These are phyloP conservation scores for Anser brachyrhynchus DNA, from an alignment of 2,113 vertebrate species.

Conservation along the genomic window DNA sequence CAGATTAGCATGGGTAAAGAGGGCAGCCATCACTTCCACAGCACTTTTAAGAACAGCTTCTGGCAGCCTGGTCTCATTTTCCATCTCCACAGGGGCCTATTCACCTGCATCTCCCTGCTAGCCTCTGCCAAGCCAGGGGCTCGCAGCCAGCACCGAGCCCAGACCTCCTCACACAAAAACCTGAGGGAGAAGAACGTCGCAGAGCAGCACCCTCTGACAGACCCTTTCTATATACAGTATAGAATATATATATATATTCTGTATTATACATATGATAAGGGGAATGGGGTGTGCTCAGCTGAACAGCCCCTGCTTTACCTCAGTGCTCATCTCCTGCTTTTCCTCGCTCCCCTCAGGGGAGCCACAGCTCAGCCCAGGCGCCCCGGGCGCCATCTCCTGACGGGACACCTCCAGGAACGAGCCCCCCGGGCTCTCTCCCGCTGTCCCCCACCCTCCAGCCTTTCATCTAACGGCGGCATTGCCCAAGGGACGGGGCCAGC, in stretches of 20 bases:
- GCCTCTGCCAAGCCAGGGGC: rapidly evolving
- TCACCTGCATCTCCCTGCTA: neutral
- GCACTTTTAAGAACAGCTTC: neutral
- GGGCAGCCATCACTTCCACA: neutral
- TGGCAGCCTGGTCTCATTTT: neutral
- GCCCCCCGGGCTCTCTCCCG: too few relatives aligned
- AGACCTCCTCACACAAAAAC: too few relatives aligned
- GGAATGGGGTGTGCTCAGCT: rapidly evolving
- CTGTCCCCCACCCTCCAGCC: too few relatives aligned
- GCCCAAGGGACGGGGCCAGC: too few relatives aligned
- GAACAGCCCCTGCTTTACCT: rapidly evolving
- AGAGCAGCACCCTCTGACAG: neutral
- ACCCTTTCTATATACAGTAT: neutral
- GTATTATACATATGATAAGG: too few relatives aligned
- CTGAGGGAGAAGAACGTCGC: neutral
- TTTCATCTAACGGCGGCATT: too few relatives aligned
- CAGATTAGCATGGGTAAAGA: neutral
- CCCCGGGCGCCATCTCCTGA: rapidly evolving
- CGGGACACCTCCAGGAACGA: rapidly evolving
- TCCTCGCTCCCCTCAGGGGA: neutral
- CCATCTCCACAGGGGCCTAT: neutral
- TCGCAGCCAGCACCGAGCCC: neutral
- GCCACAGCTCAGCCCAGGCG: rapidly evolving
- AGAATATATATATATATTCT: too few relatives aligned
- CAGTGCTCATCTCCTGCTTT: rapidly evolving